Conservation (phyloP, 2,888 invertebrate species). For the Fabriciana adippe region DNA sequence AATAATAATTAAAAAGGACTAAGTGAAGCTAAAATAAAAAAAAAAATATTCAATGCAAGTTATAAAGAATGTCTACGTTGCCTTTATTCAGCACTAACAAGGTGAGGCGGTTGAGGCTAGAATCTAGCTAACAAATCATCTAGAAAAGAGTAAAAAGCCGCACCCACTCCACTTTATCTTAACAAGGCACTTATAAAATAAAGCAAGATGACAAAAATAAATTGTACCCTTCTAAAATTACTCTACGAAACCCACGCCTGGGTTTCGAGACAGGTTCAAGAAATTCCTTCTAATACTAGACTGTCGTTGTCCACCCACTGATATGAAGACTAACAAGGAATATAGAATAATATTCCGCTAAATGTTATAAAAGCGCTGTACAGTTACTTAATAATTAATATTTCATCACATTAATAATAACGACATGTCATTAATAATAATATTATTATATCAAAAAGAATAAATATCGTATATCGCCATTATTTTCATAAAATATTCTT, state of each 20-base stretch:
- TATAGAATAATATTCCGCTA: not conserved
- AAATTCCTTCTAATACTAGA: slow-evolving; percentile 42
- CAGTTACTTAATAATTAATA: no score
- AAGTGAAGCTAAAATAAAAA: not conserved
- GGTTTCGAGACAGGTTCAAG: slow-evolving; percentile 43
- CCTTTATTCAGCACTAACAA: slow-evolving; percentile 23
- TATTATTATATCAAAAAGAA: no score
- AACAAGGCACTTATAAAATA: slow-evolving; percentile 38
- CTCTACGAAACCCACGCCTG: slow-evolving; percentile 47
- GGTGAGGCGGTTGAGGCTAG: slow-evolving; percentile 22
- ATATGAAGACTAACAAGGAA: not conserved
- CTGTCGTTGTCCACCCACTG: slow-evolving; percentile 31
- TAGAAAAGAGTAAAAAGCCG: slow-evolving; percentile 26
- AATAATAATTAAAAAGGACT: not conserved
- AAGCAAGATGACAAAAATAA: slow-evolving; percentile 40
- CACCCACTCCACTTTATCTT: slow-evolving; percentile 31
- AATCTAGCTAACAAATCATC: slow-evolving; percentile 30
- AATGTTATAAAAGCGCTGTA: no score
- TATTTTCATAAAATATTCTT: no score
- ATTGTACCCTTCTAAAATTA: slow-evolving; percentile 38
- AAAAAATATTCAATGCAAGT: not conserved
- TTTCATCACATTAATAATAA: no score
- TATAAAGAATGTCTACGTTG: slow-evolving; percentile 7
- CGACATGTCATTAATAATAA: no score
- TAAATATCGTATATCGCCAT: no score